Conservation (phyloP, 2,113 vertebrate genomes). For the Apus apus region DNA sequence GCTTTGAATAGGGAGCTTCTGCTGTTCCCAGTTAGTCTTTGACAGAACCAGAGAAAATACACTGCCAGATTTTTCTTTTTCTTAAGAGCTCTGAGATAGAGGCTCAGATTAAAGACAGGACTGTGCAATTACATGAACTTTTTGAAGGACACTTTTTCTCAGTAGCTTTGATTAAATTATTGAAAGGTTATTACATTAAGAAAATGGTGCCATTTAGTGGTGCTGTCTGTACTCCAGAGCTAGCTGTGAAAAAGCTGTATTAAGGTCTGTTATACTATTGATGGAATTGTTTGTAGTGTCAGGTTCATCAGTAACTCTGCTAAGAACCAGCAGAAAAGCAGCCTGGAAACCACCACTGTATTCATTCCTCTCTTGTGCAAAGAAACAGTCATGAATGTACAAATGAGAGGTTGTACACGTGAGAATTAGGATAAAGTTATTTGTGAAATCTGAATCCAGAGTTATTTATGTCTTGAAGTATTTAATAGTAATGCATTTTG, state of each 20-base stretch:
- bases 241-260: background rate
- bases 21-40: background rate
- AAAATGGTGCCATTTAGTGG: background rate
- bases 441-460: background rate
- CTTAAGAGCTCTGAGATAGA: background rate
- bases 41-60: background rate
- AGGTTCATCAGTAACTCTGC: background rate
- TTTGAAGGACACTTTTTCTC: conserved; percentile 1
- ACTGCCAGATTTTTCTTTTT: background rate
- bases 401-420: background rate
- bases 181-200: conserved; percentile 23
- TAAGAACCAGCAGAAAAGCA: background rate
- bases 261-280: background rate
- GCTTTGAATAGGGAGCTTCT: background rate
- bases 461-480: background rate
- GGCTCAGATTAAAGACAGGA: background rate
- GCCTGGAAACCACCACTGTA: background rate
- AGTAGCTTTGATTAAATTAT: conserved; percentile 5
- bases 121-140: background rate
- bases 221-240: background rate
- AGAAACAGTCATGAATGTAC: background rate
- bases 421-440: background rate
- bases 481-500: background rate
- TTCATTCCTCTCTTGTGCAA: background rate
- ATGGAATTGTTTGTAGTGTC: background rate